Evolutionary conservation across 1,140 invertebrate species (phyloP), one percentile per base, ranked within the genome.

Genomic region (Calosoma granatense): DNA sequence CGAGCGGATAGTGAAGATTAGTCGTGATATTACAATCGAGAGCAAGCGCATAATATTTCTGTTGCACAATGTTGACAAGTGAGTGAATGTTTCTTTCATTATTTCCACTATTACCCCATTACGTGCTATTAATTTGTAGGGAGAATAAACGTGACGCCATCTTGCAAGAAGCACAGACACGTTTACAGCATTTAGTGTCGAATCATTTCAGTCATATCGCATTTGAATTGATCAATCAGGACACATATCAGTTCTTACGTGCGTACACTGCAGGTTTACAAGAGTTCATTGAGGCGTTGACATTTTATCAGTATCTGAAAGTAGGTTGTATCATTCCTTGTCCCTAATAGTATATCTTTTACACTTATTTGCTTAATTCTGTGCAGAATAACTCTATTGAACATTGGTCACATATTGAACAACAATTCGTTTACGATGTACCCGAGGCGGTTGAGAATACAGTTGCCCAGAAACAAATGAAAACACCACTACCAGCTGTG

Each of bases 21-120:
- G 87, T 58, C 74, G 92, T 47, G 92, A 95, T 70, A 83, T 94
- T n/a, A 94, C 90, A 1, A 93, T 94, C 60, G 90, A 94, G 66
- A 92, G 90, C 64, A 96, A 96, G 69, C 76, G 90, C 60, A 85
- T 90, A 14, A 96, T 96, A 57, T 94, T 93, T 69, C 72, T 90
- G 15, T 72, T 96, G 12, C 92, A 95, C 65, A 85, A 87, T 21
- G 74, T 85, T 51, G 74, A 74, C 41, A 74, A 69, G 72, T 75
- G 54, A 20, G 56, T 65, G 66, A 65, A 59, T 36, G n/a, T n/a
- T n/a, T n/a, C n/a, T n/a, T n/a, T n/a, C n/a, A 30, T 30, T 30
- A 30, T 30, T 30, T 30, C 26, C 4, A 47, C 9, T 47, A 47
- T 11, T 12, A 17, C 15, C 6, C 17, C 17, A 17, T 17, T 11